phyloP scores from a whole-genome alignment of 2,113 vertebrate genomes.

The Blennius ocellaris region DNA sequence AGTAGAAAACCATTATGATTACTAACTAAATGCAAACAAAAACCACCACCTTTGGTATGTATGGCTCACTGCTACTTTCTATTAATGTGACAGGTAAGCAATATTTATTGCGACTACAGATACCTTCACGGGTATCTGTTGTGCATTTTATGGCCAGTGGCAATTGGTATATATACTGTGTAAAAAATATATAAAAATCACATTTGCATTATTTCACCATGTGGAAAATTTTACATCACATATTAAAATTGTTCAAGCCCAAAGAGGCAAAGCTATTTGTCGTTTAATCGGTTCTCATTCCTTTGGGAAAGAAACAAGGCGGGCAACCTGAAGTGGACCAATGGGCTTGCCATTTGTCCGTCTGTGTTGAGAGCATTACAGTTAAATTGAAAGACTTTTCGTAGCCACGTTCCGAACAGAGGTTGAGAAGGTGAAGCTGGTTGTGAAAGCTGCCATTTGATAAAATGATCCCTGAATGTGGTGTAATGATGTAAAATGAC shows the following conservation, averaged over 20 bases:
- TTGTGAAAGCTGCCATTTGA: slow-evolving; percentile 47
- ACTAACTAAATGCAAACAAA: neutral
- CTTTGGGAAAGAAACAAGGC: neutral
- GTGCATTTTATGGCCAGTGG: too few relatives aligned
- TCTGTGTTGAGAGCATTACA: neutral
- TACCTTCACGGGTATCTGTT: neutral
- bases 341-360: neutral
- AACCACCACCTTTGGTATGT: neutral
- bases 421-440: slow-evolving; percentile 34
- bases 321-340: neutral
- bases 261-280: too few relatives aligned
- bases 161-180: too few relatives aligned
- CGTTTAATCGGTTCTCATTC: neutral
- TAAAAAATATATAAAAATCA: too few relatives aligned
- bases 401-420: neutral
- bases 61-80: neutral
- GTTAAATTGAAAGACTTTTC: slow-evolving; percentile 9
- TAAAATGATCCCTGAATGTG: slow-evolving; percentile 51
- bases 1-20: too few relatives aligned
- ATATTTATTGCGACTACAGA: neutral
- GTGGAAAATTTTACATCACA: too few relatives aligned
- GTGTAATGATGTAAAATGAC: slow-evolving; percentile 58
- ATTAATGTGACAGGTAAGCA: neutral
- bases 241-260: too few relatives aligned
- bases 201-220: too few relatives aligned